Percentiles rank a stretch among this genome's conserved stretches.
phyloP scores from a whole-genome alignment of 2,113 vertebrate genomes.

The Indicator maculatus region DNA sequence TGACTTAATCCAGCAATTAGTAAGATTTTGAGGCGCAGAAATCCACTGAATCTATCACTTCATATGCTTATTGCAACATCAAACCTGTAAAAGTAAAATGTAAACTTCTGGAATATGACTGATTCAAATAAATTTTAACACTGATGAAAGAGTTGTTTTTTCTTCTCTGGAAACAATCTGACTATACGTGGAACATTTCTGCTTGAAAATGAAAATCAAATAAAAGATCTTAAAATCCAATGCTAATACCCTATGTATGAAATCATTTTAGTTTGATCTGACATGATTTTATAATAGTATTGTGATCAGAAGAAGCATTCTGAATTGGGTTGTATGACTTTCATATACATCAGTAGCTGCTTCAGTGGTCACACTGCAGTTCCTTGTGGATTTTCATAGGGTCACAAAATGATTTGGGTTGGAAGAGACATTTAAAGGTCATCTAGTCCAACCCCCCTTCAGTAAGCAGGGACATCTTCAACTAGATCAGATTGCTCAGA shows the following conservation, averaged over 20 bases:
- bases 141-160: not conserved
- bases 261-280: not conserved
- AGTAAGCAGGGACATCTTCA: too few relatives aligned
- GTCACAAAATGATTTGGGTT: not conserved
- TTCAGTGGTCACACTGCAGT: not conserved
- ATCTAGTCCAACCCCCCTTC: too few relatives aligned
- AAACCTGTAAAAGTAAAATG: not conserved
- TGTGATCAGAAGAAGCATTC: not conserved
- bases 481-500: too few relatives aligned
- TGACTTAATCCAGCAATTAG: not conserved
- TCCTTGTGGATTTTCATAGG: not conserved
- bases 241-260: not conserved
- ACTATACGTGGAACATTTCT: not conserved
- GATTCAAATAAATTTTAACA: not conserved
- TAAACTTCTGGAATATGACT: not conserved
- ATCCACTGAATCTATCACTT: not conserved
- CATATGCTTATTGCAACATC: not conserved
- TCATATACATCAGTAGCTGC: not conserved
- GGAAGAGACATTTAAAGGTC: too few relatives aligned
- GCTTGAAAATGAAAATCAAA: not conserved
- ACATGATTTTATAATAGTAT: not conserved
- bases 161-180: not conserved
- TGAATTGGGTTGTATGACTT: not conserved
- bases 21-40: not conserved
- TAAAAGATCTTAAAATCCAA: not conserved